phyloP scores from a whole-genome alignment of 2,888 invertebrate genomes.

The Carterocephalus palaemon region DNA sequence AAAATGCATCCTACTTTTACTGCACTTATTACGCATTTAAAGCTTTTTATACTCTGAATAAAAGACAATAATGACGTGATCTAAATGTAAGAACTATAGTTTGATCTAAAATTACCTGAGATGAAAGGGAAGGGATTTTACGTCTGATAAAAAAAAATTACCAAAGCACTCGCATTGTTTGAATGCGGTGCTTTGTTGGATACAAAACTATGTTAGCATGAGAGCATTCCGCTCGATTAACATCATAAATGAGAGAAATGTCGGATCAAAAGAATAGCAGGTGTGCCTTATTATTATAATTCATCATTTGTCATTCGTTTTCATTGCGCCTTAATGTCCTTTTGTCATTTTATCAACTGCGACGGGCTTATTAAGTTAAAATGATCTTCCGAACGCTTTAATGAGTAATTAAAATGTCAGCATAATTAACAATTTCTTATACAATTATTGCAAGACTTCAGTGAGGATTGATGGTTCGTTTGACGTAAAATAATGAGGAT shows the following conservation, averaged over 20 bases:
- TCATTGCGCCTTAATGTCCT: constrained; percentile 58
- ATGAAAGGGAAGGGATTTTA: constrained; percentile 76
- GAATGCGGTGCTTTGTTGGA: constrained; percentile 65
- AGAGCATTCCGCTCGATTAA: constrained; percentile 73
- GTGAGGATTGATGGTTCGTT: constrained; percentile 4
- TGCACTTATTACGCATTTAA: constrained; percentile 35
- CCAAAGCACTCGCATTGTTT: constrained; percentile 68
- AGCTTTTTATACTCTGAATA: constrained; percentile 39
- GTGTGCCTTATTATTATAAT: constrained; percentile 75
- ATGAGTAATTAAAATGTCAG: constrained; percentile 20
- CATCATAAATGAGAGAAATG: constrained; percentile 78
- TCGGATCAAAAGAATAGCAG: constrained; percentile 78
- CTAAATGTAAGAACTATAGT: constrained; percentile 75
- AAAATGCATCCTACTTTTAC: constrained; percentile 15
- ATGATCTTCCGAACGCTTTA: constrained; percentile 25
- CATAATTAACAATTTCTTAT: constrained; percentile 17
- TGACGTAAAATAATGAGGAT: not conserved
- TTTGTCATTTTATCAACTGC: constrained; percentile 54
- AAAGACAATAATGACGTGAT: constrained; percentile 74
- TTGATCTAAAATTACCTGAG: constrained; percentile 75
- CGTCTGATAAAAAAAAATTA: constrained; percentile 73
- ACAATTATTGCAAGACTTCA: not conserved
- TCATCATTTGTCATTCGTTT: constrained; percentile 75
- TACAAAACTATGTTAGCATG: constrained; percentile 68
- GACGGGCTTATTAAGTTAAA: constrained; percentile 52